A percentile compares a stretch with the other conserved stretches of the same genome.
Evolutionary conservation across 2,797 vertebrate species (phyloP).

Genomic region (Propithecus perrieri): DNA sequence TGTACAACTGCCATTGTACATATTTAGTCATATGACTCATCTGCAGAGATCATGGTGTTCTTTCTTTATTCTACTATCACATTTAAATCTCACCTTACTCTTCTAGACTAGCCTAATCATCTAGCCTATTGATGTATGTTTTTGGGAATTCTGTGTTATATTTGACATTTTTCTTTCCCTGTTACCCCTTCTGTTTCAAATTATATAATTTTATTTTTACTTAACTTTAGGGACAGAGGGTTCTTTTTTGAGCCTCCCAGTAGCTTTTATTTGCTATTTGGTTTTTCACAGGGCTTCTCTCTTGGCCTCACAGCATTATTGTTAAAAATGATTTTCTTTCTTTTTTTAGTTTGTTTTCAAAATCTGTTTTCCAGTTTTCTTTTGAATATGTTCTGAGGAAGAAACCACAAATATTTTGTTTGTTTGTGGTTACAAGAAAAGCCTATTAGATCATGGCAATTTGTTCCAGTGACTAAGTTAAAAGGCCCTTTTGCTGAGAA

Average conservation of each 20-base stretch:
- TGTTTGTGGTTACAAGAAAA: slow-evolving; percentile 17
- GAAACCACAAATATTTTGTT: not conserved
- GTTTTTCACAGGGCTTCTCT: not conserved
- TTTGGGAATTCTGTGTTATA: not conserved
- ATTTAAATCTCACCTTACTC: not conserved
- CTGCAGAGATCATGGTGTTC: not conserved
- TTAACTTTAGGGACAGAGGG: not conserved
- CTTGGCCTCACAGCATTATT: not conserved
- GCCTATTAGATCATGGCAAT: not conserved
- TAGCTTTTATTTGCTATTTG: not conserved
- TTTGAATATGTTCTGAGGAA: not conserved
- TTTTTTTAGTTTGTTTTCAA: not conserved
- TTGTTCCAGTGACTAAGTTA: not conserved
- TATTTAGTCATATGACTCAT: not conserved
- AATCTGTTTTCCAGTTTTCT: not conserved
- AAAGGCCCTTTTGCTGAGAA: not conserved
- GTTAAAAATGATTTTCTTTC: not conserved
- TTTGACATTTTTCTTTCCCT: slow-evolving; percentile 29
- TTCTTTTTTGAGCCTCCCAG: not conserved
- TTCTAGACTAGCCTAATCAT: not conserved
- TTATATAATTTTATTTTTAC: slow-evolving; percentile 2
- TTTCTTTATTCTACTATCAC: not conserved
- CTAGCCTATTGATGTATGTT: not conserved
- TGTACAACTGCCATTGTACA: not conserved
- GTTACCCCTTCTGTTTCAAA: not conserved